These are phyloP conservation scores for Sebastes cheni DNA, from an alignment of 2,797 vertebrate species.

Conservation along the genomic window DNA sequence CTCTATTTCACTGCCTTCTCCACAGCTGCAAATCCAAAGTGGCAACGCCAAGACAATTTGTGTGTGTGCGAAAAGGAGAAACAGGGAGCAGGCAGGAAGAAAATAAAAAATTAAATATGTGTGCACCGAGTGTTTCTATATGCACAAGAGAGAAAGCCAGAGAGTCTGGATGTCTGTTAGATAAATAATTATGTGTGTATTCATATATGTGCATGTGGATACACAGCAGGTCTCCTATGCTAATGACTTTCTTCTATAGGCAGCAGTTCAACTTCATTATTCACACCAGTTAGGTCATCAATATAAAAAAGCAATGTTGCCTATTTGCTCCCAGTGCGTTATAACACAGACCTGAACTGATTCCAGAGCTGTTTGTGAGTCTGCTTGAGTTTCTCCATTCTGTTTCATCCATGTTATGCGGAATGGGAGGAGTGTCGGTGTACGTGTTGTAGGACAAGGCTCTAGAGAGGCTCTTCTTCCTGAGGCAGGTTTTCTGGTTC, in stretches of 20 bases:
- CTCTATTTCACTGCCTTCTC: slow-evolving; percentile 10
- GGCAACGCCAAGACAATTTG: slow-evolving; percentile 48
- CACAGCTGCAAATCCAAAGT: slow-evolving; percentile 47
- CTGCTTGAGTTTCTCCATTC: slow-evolving; percentile 21
- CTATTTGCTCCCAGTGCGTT: slow-evolving; percentile 30
- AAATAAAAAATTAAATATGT: accelerated
- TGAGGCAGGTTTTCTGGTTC: background rate
- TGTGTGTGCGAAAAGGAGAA: background rate
- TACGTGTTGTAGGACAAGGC: slow-evolving; percentile 18
- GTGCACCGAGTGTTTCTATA: background rate
- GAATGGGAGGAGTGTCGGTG: background rate
- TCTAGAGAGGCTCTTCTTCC: slow-evolving; percentile 26
- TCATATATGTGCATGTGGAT: background rate
- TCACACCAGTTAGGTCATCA: slow-evolving; percentile 49
- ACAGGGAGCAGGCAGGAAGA: background rate
- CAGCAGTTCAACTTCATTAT: slow-evolving; percentile 54
- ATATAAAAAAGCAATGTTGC: slow-evolving; percentile 37
- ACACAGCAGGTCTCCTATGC: background rate
- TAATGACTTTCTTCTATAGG: slow-evolving; percentile 36
- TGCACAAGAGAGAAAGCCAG: background rate
- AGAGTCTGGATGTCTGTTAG: background rate
- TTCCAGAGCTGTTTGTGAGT: slow-evolving; percentile 22
- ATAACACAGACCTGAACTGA: background rate
- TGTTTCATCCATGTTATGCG: slow-evolving; percentile 39
- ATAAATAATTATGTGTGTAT: background rate